phyloP scores from a whole-genome alignment of 2,113 vertebrate species.

The Seriola quinqueradiata region DNA sequence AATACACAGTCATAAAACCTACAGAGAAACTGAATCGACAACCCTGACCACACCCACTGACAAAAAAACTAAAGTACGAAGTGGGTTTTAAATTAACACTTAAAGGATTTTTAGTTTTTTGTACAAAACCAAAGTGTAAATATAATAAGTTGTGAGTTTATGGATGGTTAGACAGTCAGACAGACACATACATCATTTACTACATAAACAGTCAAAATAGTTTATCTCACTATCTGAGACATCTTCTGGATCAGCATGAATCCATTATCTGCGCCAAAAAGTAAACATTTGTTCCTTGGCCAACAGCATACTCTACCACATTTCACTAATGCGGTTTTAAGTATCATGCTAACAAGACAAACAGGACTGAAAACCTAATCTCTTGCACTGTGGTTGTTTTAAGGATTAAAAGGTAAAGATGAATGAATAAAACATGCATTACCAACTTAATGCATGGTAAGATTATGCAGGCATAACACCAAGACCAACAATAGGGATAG shows the following conservation, averaged over 20 bases:
- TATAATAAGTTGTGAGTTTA: background rate
- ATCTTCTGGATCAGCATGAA: background rate
- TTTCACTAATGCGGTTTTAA: background rate
- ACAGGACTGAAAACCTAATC: background rate
- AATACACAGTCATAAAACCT: background rate
- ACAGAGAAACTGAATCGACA: background rate
- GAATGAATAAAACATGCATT: constrained; percentile 17
- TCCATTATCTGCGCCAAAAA: constrained; percentile 8
- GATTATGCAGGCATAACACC: constrained; percentile 5
- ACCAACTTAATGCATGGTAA: constrained; percentile 11
- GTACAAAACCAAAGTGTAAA: background rate
- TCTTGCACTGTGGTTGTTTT: background rate
- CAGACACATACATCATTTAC: background rate
- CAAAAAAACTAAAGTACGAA: too few relatives aligned
- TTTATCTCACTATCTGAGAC: background rate
- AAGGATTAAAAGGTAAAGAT: constrained; percentile 24
- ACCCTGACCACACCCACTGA: too few relatives aligned
- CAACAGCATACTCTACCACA: background rate
- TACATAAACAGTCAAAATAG: background rate
- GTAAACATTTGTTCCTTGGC: background rate
- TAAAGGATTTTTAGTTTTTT: background rate
- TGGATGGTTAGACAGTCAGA: background rate
- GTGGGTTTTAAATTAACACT: too few relatives aligned
- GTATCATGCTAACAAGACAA: background rate
- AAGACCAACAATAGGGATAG: constrained; percentile 17